These are phyloP conservation scores for Tyto alba DNA, from an alignment of 2,113 vertebrate species.

Conservation along the genomic window DNA sequence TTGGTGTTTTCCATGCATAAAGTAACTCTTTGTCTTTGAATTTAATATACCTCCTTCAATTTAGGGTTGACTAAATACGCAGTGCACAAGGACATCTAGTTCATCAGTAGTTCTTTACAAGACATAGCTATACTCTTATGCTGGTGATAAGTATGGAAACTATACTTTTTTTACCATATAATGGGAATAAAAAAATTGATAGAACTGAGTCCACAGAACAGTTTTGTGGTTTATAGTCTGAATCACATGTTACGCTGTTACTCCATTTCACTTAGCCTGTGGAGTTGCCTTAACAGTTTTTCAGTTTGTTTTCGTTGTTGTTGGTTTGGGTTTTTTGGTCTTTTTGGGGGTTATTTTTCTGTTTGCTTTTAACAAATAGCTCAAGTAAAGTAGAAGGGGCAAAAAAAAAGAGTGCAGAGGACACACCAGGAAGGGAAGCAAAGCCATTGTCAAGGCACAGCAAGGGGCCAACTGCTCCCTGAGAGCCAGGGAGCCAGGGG, in stretches of 20 bases:
- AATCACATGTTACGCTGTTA: not conserved
- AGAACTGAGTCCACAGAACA: not conserved
- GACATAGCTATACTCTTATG: not conserved
- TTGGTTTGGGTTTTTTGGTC: not conserved
- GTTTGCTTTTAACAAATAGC: not conserved
- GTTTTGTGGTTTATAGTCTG: not conserved
- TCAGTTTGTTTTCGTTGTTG: not conserved
- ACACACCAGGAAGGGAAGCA: not conserved
- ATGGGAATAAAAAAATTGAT: not conserved
- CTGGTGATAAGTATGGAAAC: not conserved
- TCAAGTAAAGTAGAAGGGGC: not conserved
- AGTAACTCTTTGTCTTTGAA: not conserved
- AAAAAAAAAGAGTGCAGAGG: accelerated
- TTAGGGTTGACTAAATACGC: not conserved
- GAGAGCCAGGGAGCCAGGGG: not conserved
- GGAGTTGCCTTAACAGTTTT: not conserved
- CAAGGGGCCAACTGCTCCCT: not conserved
- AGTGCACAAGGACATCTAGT: not conserved
- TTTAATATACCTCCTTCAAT: not conserved
- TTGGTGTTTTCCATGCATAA: not conserved
- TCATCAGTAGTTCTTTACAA: not conserved
- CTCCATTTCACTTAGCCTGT: not conserved
- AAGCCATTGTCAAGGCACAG: not conserved
- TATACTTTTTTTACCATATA: not conserved
- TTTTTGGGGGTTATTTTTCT: no score